Conservation (phyloP, 2,888 invertebrate genomes). For the Balanococcus diminutus region DNA sequence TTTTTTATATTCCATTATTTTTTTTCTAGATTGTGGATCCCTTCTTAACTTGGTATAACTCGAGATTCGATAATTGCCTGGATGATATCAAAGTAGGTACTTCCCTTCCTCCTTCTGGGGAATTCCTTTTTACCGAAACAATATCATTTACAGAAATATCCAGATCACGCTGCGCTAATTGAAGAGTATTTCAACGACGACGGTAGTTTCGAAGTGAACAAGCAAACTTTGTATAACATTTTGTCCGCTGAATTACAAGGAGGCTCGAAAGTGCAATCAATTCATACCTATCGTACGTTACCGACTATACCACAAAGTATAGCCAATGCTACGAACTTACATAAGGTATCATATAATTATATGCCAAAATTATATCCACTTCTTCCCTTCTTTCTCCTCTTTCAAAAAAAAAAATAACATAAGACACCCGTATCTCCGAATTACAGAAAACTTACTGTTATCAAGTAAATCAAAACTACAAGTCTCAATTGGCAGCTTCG, state of each 20-base stretch:
- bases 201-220: conserved; percentile 47
- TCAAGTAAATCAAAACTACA: neutral
- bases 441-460: conserved; percentile 26
- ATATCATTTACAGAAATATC: conserved; percentile 14
- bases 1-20: too few species aligned
- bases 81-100: conserved; percentile 38
- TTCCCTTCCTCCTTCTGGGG: too few species aligned
- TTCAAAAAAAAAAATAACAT: too few species aligned
- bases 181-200: conserved; percentile 33
- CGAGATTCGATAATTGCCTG: neutral
- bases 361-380: too few species aligned
- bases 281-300: conserved; percentile 26
- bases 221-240: conserved; percentile 45
- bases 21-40: conserved; percentile 34
- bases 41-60: conserved; percentile 32
- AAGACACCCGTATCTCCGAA: too few species aligned
- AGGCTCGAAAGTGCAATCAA: conserved; percentile 39
- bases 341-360: neutral
- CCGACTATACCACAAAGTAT: conserved; percentile 42
- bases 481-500: neutral
- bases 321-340: conserved; percentile 33
- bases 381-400: too few species aligned
- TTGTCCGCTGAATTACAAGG: conserved; percentile 41
- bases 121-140: too few species aligned
- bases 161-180: neutral